Base-by-base conservation (phyloP, 1,140 invertebrate species). In the Lithobius niger region DNA sequence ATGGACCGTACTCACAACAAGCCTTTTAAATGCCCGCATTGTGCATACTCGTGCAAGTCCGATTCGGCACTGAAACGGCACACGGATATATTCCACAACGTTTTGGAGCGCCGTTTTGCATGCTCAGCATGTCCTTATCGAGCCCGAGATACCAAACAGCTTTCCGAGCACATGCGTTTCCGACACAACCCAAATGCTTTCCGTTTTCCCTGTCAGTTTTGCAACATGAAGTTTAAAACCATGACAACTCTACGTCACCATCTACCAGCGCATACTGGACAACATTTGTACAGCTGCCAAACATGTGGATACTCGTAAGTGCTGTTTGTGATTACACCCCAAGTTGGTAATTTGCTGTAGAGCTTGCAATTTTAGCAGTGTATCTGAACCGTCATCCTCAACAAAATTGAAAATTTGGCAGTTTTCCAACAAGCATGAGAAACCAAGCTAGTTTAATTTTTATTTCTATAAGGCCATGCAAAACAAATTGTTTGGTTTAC, bases 51-150 rank as follows among this genome's bases (percentile, higher is more conserved):
- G 16, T 48, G 36, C 22, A 16, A 44, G 18, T 16, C 31, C 16
- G 52, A 54, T 18, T 48, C 3, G 4, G 27, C 52, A n/a, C 40
- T 54, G 24, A 27, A 24, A 2, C 3, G 27, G 10, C 52, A 54
- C 26, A 21, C 45, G 13, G 52, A 54, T 21, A 54, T 48, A 3
- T 48, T 45, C 26, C 52, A 54, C 26, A 54, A 54, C 22, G 52
- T 25, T 26, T 16, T 6, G 3, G 51, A 53, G 22, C 3, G 52
- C 3, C 31, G 40, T 6, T 54, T 44, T 45, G 26, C 52, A 2
- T 54, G 52, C 24, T 10, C 31, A 6, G n/a, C 13, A 3, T 54
- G 52, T 21, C 36, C 40, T 4, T 54, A 54, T 22, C 44, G 52
- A 47, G 52, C 52, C 18, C 44, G 40, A 18, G 52, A 54, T 27